Evolutionary conservation across 1,140 invertebrate species (phyloP).

Genomic region (Apis dorsata): DNA sequence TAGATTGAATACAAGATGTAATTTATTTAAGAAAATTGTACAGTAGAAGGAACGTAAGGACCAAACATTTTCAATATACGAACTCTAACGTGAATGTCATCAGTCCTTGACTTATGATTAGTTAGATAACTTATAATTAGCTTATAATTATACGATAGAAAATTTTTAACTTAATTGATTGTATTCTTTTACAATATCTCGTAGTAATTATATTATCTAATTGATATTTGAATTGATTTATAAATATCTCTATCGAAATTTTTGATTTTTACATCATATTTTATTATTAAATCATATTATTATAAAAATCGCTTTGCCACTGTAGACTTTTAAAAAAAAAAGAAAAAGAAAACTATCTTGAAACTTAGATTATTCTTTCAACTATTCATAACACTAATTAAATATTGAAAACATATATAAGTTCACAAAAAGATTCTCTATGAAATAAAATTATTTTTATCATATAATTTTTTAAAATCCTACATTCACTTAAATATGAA

Average conservation of each 20-base stretch:
- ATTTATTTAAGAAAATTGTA: conserved; percentile 26
- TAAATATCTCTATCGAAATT: conserved; percentile 11
- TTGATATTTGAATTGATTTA: neutral
- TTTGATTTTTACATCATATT: conserved; percentile 48
- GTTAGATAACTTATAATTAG: neutral
- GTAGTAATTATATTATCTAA: neutral
- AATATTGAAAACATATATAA: conserved; percentile 39
- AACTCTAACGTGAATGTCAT: neutral
- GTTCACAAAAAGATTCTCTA: conserved; percentile 1
- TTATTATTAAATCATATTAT: neutral
- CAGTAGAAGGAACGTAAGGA: conserved; percentile 44
- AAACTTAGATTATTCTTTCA: conserved; percentile 28
- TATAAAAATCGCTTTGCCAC: conserved; percentile 44
- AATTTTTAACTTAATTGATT: neutral
- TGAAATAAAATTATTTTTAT: conserved; percentile 56
- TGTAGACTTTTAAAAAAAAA: neutral
- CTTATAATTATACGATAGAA: neutral
- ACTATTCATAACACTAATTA: conserved; percentile 56
- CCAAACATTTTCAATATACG: conserved; percentile 39
- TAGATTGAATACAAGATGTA: neutral
- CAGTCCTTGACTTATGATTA: neutral
- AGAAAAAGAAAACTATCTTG: conserved; percentile 1
- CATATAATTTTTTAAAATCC: conserved; percentile 49
- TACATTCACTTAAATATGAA: neutral
- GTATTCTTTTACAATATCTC: conserved; percentile 8